phyloP scores from a whole-genome alignment of 2,888 invertebrate genomes.

The Lobophora halterata region DNA sequence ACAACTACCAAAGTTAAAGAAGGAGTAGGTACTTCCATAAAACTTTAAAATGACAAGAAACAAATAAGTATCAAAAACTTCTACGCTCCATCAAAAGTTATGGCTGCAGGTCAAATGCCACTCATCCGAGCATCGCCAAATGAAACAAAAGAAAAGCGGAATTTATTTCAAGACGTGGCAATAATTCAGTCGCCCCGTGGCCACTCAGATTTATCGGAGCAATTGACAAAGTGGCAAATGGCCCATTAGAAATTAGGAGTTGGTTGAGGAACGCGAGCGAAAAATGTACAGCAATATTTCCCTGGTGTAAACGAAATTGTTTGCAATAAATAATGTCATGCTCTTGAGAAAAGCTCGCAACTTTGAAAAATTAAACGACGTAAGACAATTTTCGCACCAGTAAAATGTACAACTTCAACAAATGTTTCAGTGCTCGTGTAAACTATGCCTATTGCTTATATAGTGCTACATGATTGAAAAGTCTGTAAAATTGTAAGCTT shows the following conservation, averaged over 20 bases:
- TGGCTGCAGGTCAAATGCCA: constrained; percentile 18
- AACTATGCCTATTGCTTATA: too few species aligned
- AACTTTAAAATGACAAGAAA: constrained; percentile 4
- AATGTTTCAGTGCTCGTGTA: too few species aligned
- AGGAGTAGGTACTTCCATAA: not conserved
- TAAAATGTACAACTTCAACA: not conserved
- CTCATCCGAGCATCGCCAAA: constrained; percentile 22
- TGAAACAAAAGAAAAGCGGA: constrained; percentile 70
- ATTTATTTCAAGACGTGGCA: constrained; percentile 64
- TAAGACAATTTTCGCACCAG: constrained; percentile 1
- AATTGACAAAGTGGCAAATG: constrained; percentile 82
- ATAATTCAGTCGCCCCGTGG: constrained; percentile 63
- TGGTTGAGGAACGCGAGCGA: constrained; percentile 55
- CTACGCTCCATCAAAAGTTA: constrained; percentile 16
- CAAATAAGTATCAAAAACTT: constrained; percentile 15
- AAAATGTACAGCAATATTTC: constrained; percentile 75
- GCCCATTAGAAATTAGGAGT: constrained; percentile 80
- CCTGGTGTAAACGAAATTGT: constrained; percentile 72
- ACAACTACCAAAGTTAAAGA: not conserved
- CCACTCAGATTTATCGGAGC: constrained; percentile 76
- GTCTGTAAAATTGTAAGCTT: constrained; percentile 13
- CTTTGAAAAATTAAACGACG: constrained; percentile 27
- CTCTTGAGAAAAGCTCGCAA: constrained; percentile 37
- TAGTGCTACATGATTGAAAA: constrained; percentile 6
- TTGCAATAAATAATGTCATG: constrained; percentile 68